Percentiles rank a stretch among this genome's conserved stretches.
These are phyloP conservation scores for Selene dorsalis DNA, from an alignment of 2,797 vertebrate genomes.

Conservation along the genomic window DNA sequence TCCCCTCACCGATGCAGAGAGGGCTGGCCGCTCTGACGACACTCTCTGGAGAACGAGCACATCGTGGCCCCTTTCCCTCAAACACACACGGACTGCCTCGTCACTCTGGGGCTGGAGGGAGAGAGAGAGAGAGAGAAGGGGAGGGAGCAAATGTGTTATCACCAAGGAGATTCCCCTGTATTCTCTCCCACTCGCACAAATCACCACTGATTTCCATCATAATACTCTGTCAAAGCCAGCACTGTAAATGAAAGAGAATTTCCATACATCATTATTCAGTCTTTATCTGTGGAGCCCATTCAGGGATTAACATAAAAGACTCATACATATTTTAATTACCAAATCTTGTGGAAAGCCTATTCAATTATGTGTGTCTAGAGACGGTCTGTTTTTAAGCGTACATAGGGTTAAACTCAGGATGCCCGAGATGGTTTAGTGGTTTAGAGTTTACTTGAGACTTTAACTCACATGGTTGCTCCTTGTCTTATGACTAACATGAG, in stretches of 20 bases:
- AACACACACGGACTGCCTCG: slow-evolving; percentile 86
- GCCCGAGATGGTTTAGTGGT: slow-evolving; percentile 32
- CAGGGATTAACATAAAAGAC: slow-evolving; percentile 73
- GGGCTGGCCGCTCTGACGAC: slow-evolving; percentile 88
- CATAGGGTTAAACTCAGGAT: slow-evolving; percentile 32
- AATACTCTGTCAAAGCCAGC: slow-evolving; percentile 72
- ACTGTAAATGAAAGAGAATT: slow-evolving; percentile 76
- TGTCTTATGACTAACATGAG: slow-evolving; percentile 22
- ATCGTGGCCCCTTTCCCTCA: slow-evolving; percentile 87
- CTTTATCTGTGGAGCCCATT: slow-evolving; percentile 76
- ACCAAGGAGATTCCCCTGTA: slow-evolving; percentile 84
- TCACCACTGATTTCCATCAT: slow-evolving; percentile 83
- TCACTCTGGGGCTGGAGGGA: slow-evolving; percentile 82
- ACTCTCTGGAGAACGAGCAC: slow-evolving; percentile 92
- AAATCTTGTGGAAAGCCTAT: slow-evolving; percentile 58
- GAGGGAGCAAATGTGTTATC: slow-evolving; percentile 68
- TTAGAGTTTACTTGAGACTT: slow-evolving; percentile 31
- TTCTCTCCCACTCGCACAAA: slow-evolving; percentile 70
- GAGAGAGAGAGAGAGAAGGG: slow-evolving; percentile 44
- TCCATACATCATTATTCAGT: slow-evolving; percentile 77
- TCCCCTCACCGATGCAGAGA: slow-evolving; percentile 78
- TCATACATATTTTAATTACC: slow-evolving; percentile 79
- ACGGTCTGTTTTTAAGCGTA: slow-evolving; percentile 50
- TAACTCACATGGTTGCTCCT: slow-evolving; percentile 9
- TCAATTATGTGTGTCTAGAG: slow-evolving; percentile 62